Percentiles rank a stretch among this genome's conserved stretches.
Evolutionary conservation across 2,113 vertebrate species (phyloP).

Genomic region (Geococcyx californianus): DNA sequence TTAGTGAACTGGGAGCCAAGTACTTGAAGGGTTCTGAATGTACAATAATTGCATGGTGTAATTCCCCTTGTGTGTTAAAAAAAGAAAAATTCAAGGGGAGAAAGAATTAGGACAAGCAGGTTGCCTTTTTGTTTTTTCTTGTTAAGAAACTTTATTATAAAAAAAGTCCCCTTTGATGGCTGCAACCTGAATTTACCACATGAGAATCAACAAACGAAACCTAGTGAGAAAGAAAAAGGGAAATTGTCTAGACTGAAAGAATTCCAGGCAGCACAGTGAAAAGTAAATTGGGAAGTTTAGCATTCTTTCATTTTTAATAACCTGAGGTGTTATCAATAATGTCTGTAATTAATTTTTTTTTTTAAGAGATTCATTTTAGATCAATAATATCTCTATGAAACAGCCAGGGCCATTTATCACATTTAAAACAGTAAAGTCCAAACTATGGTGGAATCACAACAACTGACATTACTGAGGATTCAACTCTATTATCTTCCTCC

Average conservation of each 20-base stretch:
- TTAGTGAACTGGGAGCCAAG: neutral
- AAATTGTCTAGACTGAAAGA: constrained; percentile 32
- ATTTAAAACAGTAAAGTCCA: neutral
- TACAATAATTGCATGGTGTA: neutral
- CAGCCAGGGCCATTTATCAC: neutral
- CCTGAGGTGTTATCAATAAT: neutral
- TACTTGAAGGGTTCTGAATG: neutral
- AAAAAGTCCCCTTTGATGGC: neutral
- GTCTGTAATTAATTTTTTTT: constrained; percentile 27
- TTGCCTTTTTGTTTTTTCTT: neutral
- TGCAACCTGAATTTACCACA: constrained; percentile 4
- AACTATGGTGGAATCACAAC: neutral
- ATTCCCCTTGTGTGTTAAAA: neutral
- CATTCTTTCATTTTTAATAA: constrained; percentile 48
- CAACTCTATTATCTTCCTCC: neutral
- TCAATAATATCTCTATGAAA: neutral
- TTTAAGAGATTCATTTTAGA: constrained; percentile 18
- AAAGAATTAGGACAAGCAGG: neutral
- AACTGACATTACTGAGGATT: neutral
- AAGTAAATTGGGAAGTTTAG: constrained; percentile 23
- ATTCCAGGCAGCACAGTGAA: neutral
- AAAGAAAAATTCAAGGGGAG: neutral
- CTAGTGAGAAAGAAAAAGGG: constrained; percentile 46
- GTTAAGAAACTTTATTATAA: constrained; percentile 1
- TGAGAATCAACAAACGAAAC: constrained; percentile 29